Evolutionary conservation across 2,888 invertebrate genomes (phyloP).

Genomic region (Chaetoderma sp.): DNA sequence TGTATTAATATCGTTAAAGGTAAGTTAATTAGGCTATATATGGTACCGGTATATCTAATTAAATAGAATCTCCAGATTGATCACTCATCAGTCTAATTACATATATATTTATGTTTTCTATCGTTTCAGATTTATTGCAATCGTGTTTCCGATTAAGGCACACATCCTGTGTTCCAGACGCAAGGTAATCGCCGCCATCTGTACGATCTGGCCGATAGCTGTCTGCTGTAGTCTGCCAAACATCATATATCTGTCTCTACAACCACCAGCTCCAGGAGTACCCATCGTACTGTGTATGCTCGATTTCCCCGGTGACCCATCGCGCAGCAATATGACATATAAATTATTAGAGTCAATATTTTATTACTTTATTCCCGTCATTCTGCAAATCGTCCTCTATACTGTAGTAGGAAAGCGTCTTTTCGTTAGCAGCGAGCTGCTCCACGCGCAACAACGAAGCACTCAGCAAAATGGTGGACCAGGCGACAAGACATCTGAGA

Average conservation of each 20-base stretch:
- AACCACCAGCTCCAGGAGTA: neutral
- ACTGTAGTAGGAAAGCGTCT: conserved; percentile 45
- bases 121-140: conserved; percentile 59
- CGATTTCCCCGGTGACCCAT: conserved; percentile 30
- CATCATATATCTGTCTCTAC: conserved; percentile 42
- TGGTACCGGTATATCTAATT: no score
- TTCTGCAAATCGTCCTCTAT: conserved; percentile 54
- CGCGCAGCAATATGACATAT: conserved; percentile 28
- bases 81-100: neutral
- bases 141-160: conserved; percentile 59
- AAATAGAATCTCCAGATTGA: no score
- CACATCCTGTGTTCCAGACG: conserved; percentile 55
- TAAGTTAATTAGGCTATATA: no score
- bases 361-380: conserved; percentile 57
- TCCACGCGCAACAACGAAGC: conserved; percentile 29
- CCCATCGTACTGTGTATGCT: conserved; percentile 38
- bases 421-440: conserved; percentile 41
- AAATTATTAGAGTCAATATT: conserved; percentile 52
- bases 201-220: conserved; percentile 53
- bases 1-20: neutral
- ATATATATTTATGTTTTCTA: neutral
- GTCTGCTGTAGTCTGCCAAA: conserved; percentile 50
- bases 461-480: conserved; percentile 35
- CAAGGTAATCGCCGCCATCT: conserved; percentile 48
- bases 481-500: conserved; percentile 35